Evolutionary conservation across 2,888 invertebrate genomes (phyloP).

Genomic region (Chloroclysta siterata): DNA sequence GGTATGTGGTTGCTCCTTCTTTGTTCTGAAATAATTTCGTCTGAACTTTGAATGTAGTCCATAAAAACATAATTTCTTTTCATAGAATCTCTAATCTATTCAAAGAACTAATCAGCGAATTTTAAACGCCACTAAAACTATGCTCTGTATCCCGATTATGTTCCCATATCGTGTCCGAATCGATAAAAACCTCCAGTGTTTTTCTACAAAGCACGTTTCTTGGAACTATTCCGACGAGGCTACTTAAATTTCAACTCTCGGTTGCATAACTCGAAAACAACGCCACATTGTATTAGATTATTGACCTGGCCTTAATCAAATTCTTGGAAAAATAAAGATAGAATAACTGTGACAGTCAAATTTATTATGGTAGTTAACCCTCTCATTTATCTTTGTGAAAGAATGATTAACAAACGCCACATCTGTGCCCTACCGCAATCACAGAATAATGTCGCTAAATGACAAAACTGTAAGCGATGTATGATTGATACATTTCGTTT

Average conservation of each 20-base stretch:
- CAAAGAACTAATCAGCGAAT: constrained; percentile 49
- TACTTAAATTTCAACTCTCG: constrained; percentile 70
- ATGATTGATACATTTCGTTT: too few relatives aligned
- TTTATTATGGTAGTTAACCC: constrained; percentile 31
- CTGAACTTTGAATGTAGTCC: not conserved
- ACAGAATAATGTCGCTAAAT: not conserved
- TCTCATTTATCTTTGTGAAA: constrained; percentile 13
- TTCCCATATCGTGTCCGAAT: constrained; percentile 74
- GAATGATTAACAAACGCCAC: constrained; percentile 12
- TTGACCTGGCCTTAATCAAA: constrained; percentile 71
- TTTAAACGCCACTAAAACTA: constrained; percentile 51
- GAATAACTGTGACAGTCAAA: constrained; percentile 33
- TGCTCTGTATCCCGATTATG: constrained; percentile 69
- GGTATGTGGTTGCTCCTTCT: too few relatives aligned
- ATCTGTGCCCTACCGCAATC: constrained; percentile 14
- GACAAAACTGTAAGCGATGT: not conserved
- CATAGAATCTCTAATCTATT: constrained; percentile 21
- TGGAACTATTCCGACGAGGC: constrained; percentile 60
- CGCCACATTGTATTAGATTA: constrained; percentile 64
- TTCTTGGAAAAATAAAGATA: constrained; percentile 55
- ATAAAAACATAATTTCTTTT: constrained; percentile 22
- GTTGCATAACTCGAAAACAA: constrained; percentile 74
- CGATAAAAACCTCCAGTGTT: constrained; percentile 76
- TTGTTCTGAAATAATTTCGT: not conserved
- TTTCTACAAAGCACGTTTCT: constrained; percentile 81